phyloP scores from a whole-genome alignment of 1,140 invertebrate species.

The Apis florea region DNA sequence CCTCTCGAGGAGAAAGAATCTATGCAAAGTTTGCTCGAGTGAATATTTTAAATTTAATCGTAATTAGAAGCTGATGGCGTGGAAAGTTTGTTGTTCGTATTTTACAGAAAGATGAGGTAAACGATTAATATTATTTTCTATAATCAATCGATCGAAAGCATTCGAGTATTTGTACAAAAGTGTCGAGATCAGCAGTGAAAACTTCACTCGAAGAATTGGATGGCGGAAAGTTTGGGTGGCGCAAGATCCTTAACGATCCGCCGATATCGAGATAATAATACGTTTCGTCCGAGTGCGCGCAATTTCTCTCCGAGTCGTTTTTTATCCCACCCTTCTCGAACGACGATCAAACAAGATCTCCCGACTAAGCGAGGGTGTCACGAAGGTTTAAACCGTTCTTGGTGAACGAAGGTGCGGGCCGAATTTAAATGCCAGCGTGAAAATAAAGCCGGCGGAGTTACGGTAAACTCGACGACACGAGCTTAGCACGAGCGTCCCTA shows the following conservation, averaged over 20 bases:
- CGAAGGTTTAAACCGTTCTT: background rate
- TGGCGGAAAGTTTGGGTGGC: too few relatives aligned
- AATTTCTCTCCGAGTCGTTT: background rate
- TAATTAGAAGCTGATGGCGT: too few relatives aligned
- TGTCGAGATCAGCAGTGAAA: too few relatives aligned
- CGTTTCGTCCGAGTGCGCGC: background rate
- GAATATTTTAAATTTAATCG: background rate
- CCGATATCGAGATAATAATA: background rate
- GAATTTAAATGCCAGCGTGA: background rate
- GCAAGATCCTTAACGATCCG: background rate
- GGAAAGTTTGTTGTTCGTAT: background rate
- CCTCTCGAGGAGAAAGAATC: too few relatives aligned
- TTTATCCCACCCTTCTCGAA: background rate
- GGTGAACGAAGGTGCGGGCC: background rate
- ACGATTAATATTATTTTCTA: background rate
- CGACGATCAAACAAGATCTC: background rate
- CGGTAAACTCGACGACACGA: background rate
- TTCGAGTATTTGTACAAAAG: too few relatives aligned
- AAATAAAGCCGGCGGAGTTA: background rate
- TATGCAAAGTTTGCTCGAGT: background rate
- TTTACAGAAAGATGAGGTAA: background rate
- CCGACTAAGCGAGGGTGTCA: background rate
- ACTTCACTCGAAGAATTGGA: too few relatives aligned
- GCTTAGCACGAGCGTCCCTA: background rate
- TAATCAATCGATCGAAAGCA: too few relatives aligned